A percentile compares a stretch with the other conserved stretches of the same genome.
These are phyloP conservation scores for Hestina assimilis DNA, from an alignment of 1,140 invertebrate genomes.

Conservation along the genomic window DNA sequence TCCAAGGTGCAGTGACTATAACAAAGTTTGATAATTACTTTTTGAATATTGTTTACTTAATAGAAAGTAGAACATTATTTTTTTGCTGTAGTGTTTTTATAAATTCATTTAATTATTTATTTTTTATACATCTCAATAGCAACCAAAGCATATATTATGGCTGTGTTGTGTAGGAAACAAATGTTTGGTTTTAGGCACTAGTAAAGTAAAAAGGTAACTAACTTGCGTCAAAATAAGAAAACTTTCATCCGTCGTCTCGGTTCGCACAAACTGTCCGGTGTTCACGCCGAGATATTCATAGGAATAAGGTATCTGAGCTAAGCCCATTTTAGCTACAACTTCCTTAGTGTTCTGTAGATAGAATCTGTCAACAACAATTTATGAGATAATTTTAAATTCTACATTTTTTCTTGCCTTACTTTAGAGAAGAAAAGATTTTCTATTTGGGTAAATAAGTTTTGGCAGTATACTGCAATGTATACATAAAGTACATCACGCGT, in stretches of 20 bases:
- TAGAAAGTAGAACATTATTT: no score
- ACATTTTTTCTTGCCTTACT: background rate
- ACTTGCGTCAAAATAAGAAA: constrained; percentile 96
- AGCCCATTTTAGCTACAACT: constrained; percentile 86
- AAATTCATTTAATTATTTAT: no score
- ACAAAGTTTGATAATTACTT: no score
- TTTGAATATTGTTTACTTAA: no score
- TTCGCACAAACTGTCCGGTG: constrained; percentile 93
- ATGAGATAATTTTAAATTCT: background rate
- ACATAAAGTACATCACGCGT: no score
- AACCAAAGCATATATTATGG: no score
- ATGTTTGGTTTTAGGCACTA: no score
- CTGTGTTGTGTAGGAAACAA: no score
- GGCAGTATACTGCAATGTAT: no score
- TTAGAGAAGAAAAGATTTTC: background rate
- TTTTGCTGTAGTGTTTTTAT: no score
- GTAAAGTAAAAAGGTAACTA: constrained; percentile 6
- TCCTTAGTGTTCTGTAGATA: constrained; percentile 79
- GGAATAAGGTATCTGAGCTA: constrained; percentile 95
- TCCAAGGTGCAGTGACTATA: constrained; percentile 94
- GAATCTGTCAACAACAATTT: constrained; percentile 65
- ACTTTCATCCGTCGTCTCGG: constrained; percentile 96
- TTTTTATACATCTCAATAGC: no score
- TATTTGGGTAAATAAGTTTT: no score
- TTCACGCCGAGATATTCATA: constrained; percentile 98